These are phyloP conservation scores for Momotus momota DNA, from an alignment of 2,797 vertebrate species.

Conservation along the genomic window DNA sequence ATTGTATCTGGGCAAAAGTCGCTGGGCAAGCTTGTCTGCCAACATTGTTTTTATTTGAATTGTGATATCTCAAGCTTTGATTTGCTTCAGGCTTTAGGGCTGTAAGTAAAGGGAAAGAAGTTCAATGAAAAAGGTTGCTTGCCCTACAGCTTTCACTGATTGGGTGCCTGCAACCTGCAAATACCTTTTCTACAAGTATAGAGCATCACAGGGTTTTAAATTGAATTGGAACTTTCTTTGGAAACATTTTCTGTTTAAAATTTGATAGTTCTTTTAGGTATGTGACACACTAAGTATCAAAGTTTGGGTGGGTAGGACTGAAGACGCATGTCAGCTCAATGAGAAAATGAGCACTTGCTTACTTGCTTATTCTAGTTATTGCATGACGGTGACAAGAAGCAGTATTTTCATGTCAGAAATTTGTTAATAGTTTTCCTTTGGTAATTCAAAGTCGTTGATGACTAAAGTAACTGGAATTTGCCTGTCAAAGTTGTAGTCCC, in stretches of 20 bases:
- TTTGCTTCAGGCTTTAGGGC: background rate
- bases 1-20: background rate
- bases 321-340: background rate
- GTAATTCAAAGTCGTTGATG: conserved; percentile 14
- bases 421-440: conserved; percentile 39
- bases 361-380: conserved; percentile 1
- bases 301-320: background rate
- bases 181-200: background rate
- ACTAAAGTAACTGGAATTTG: conserved; percentile 38
- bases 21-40: background rate
- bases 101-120: background rate
- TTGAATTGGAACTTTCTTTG: background rate
- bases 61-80: background rate
- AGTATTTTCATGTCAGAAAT: conserved; percentile 22
- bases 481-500: conserved; percentile 27
- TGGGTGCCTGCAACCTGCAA: background rate
- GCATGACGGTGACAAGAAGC: conserved; percentile 17
- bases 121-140: background rate
- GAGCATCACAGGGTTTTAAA: background rate
- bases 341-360: conserved; percentile 26
- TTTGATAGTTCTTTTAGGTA: background rate
- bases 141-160: background rate
- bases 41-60: background rate
- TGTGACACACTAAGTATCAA: background rate
- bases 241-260: conserved; percentile 1